Evolutionary conservation across 2,888 invertebrate species (phyloP).

Genomic region (Panzeria rudis): DNA sequence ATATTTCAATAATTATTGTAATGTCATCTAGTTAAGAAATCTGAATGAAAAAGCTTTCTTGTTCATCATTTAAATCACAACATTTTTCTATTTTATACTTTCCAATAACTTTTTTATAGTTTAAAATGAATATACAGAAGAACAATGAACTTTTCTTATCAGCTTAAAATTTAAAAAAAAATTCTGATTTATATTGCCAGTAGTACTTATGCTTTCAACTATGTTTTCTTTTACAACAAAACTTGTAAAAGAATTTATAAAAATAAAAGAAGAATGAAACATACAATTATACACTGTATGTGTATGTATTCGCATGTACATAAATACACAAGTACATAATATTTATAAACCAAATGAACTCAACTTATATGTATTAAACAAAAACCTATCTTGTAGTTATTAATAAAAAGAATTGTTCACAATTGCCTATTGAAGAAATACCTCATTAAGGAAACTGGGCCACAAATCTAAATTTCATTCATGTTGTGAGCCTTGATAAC

Average conservation of each 20-base stretch:
- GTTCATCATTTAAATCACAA: neutral
- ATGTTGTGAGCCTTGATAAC: slow-evolving; percentile 45
- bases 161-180: neutral
- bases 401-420: neutral
- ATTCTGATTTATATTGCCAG: neutral
- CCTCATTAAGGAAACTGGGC: neutral
- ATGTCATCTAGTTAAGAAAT: no score
- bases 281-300: neutral
- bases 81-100: neutral
- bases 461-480: neutral
- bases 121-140: slow-evolving; percentile 12
- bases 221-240: neutral
- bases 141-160: slow-evolving; percentile 65
- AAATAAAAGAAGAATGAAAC: neutral
- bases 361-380: neutral
- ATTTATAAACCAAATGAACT: neutral
- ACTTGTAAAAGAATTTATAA: neutral
- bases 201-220: neutral
- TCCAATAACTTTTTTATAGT: neutral
- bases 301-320: neutral
- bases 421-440: neutral
- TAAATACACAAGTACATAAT: neutral
- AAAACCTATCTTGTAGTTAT: neutral
- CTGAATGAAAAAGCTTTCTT: neutral
- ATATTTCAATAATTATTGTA: no score